Evolutionary conservation across 1,140 invertebrate species (phyloP).

Genomic region (Coenobita brevimanus): DNA sequence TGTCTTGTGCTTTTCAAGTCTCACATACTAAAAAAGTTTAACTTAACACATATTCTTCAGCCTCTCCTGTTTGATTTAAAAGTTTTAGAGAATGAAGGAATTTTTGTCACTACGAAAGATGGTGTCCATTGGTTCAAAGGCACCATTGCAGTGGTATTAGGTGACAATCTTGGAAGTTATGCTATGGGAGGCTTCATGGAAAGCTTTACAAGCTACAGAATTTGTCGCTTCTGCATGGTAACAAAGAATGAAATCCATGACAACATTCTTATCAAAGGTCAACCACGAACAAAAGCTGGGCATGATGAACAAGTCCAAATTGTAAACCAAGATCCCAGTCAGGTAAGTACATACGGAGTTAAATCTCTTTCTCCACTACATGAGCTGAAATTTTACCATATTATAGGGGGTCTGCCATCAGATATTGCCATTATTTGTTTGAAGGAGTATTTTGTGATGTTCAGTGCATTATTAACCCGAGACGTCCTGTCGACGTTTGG

Average conservation of each 20-base stretch:
- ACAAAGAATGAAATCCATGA: neutral
- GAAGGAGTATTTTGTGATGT: constrained; percentile 23
- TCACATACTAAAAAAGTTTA: neutral
- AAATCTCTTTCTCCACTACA: neutral
- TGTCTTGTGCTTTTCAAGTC: neutral
- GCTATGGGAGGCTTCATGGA: constrained; percentile 18
- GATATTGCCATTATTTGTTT: constrained; percentile 17
- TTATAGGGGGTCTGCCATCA: neutral
- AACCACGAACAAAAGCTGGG: neutral
- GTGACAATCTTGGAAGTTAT: constrained; percentile 4
- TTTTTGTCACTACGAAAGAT: neutral
- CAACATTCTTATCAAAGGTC: neutral
- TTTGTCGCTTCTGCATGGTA: constrained; percentile 11
- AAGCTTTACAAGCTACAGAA: constrained; percentile 4
- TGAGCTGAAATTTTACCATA: neutral
- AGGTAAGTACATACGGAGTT: neutral
- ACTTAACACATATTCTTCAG: neutral
- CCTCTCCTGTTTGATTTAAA: constrained; percentile 4
- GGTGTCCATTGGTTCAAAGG: too few species aligned
- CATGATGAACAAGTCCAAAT: constrained; percentile 4
- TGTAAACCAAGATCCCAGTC: neutral
- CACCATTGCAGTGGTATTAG: neutral
- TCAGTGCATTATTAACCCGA: constrained; percentile 13
- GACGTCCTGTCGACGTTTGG: too few species aligned
- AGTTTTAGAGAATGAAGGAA: constrained; percentile 9